phyloP scores from a whole-genome alignment of 1,140 invertebrate species.

The Cydia amplana region DNA sequence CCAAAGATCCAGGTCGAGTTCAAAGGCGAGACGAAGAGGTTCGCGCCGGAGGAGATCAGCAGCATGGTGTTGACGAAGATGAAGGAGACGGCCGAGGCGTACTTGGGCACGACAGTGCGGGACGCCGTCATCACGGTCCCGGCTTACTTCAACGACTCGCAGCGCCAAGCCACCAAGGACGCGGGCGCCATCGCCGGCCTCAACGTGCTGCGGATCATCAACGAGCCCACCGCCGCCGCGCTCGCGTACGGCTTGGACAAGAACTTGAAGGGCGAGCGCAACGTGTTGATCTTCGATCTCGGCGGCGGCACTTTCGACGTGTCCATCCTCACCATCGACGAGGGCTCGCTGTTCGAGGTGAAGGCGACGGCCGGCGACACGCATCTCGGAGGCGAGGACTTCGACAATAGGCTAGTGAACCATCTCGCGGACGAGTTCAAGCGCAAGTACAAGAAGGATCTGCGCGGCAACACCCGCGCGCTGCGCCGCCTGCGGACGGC shows the following conservation, averaged over 20 bases:
- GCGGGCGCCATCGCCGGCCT: constrained; percentile 83
- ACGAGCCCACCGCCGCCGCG: constrained; percentile 86
- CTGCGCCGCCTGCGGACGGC: constrained; percentile 80
- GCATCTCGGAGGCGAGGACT: constrained; percentile 84
- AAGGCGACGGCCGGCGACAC: constrained; percentile 79
- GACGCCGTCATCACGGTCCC: constrained; percentile 82
- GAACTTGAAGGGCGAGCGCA: constrained; percentile 83
- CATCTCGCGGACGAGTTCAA: constrained; percentile 74
- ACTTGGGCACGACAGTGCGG: constrained; percentile 83
- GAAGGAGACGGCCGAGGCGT: constrained; percentile 89
- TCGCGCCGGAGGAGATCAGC: constrained; percentile 62
- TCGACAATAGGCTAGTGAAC: constrained; percentile 85
- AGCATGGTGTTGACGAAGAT: constrained; percentile 87
- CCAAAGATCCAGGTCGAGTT: constrained; percentile 85
- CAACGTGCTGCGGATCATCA: constrained; percentile 65
- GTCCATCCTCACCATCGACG: constrained; percentile 84
- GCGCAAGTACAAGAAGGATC: constrained; percentile 64
- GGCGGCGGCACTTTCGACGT: constrained; percentile 81
- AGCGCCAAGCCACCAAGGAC: constrained; percentile 81
- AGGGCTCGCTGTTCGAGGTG: constrained; percentile 84
- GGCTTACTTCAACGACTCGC: constrained; percentile 81
- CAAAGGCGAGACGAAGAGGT: constrained; percentile 85
- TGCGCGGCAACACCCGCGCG: constrained; percentile 57
- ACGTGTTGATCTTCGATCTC: constrained; percentile 73
- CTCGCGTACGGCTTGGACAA: constrained; percentile 86